Conservation (phyloP, 2,797 vertebrate genomes). For the Gymnoscopelus braueri region DNA sequence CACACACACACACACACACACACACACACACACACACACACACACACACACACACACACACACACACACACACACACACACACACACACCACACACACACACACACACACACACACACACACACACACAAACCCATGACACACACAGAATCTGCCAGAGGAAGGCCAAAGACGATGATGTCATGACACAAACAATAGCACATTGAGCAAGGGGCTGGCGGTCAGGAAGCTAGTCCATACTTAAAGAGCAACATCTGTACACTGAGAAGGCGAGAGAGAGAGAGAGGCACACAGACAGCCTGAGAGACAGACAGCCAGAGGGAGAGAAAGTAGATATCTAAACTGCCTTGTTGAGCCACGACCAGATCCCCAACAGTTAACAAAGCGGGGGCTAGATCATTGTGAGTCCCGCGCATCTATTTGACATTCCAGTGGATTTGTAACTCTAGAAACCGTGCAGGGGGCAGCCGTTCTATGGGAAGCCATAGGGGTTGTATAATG, state of each 20-base stretch:
- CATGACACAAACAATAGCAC: slow-evolving; percentile 84
- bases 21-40: slow-evolving; percentile 20
- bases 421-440: slow-evolving; percentile 40
- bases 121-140: slow-evolving; percentile 9
- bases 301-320: slow-evolving; percentile 10
- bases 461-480: background rate
- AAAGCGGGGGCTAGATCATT: slow-evolving; percentile 23
- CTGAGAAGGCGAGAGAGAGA: slow-evolving; percentile 10
- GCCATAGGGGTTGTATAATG: slow-evolving; percentile 12
- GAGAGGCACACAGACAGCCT: slow-evolving; percentile 3
- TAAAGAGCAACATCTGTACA: slow-evolving; percentile 84
- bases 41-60: slow-evolving; percentile 19
- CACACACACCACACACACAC: slow-evolving; percentile 23
- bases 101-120: slow-evolving; percentile 9
- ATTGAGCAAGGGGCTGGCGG: slow-evolving; percentile 79
- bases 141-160: slow-evolving; percentile 71
- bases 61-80: slow-evolving; percentile 32
- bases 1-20: too few relatives aligned
- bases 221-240: slow-evolving; percentile 81
- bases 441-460: slow-evolving; percentile 32
- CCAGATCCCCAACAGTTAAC: slow-evolving; percentile 43
- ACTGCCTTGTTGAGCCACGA: slow-evolving; percentile 37
- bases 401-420: slow-evolving; percentile 45
- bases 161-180: slow-evolving; percentile 84
- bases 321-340: slow-evolving; percentile 32